Evolutionary conservation across 2,113 vertebrate genomes (phyloP), one percentile per base, ranked within the genome.

Genomic region (Labeo catla): DNA sequence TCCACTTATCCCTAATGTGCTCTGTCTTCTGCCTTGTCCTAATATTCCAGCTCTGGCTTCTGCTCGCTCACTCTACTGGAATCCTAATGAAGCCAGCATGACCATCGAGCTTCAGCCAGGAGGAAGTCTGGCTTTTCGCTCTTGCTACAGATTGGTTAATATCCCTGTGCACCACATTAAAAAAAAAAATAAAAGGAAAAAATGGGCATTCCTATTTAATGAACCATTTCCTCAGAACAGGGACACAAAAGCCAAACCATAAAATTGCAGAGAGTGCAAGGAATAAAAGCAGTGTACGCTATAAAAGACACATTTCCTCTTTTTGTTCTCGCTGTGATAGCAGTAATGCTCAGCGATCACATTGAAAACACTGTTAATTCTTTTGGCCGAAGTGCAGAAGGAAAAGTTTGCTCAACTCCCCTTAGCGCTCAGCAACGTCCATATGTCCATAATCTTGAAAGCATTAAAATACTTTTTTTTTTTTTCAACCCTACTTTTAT

Each of bases 221-320:
- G 88, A 92, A 92, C 87, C 83, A 63, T 91, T 91, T 90, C 84
- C 90, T 91, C 70, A 15, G 52, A 90, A 83, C 84, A 57, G 21
- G 87, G 74, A 74, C 89, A 86, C 86, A 57, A 87, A 90, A 80
- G 84, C 88, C 89, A 89, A 91, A 84, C 85, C 89, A 84, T 92
- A 89, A 92, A 91, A 84, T 88, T 77, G 83, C 89, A 91, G 86
- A 90, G 89, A 88, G 90, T 88, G 89, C 89, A 88, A 49, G 43
- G 76, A 89, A 87, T 88, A 86, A 88, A 91, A 89, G 87, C 45
- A 65, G 81, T 84, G 89, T 93, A 91, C 80, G 87, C 87, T 86
- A 76, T 93, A 92, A 93, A 92, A 92, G 86, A 83, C 83, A 91
- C 82, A 91, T 93, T 92, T 93, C 89, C 90, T 92, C 86, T 89